Evolutionary conservation across 2,888 invertebrate species (phyloP).

Genomic region (Celastrina argiolus): DNA sequence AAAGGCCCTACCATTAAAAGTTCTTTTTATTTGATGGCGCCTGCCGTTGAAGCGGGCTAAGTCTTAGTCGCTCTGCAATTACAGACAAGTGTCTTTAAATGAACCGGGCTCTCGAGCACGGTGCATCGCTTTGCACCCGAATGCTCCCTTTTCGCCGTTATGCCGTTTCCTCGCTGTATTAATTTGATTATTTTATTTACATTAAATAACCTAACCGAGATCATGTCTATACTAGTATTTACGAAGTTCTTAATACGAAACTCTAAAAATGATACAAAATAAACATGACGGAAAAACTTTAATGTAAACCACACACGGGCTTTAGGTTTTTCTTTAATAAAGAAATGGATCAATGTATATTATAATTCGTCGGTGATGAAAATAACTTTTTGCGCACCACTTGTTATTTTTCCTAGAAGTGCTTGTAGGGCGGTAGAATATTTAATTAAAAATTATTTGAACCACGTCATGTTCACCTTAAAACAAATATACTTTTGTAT

Average conservation of each 20-base stretch:
- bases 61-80: conserved; percentile 75
- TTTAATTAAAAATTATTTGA: background rate
- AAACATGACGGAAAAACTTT: background rate
- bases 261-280: background rate
- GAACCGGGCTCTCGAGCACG: conserved; percentile 76
- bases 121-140: conserved; percentile 67
- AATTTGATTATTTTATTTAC: conserved; percentile 59
- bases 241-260: no score
- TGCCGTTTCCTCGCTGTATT: conserved; percentile 57
- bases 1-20: conserved; percentile 67
- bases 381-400: background rate
- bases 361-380: no score
- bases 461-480: no score
- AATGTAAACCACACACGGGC: background rate
- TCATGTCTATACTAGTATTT: no score
- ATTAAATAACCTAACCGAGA: no score
- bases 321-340: background rate
- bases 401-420: background rate
- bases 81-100: conserved; percentile 77
- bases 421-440: background rate
- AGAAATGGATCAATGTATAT: no score
- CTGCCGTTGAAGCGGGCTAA: conserved; percentile 58
- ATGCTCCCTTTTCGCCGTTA: conserved; percentile 57
- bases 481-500: background rate
- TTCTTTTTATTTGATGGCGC: conserved; percentile 68